Conservation (phyloP, 2,797 vertebrate genomes). For the Anguilla marmorata region DNA sequence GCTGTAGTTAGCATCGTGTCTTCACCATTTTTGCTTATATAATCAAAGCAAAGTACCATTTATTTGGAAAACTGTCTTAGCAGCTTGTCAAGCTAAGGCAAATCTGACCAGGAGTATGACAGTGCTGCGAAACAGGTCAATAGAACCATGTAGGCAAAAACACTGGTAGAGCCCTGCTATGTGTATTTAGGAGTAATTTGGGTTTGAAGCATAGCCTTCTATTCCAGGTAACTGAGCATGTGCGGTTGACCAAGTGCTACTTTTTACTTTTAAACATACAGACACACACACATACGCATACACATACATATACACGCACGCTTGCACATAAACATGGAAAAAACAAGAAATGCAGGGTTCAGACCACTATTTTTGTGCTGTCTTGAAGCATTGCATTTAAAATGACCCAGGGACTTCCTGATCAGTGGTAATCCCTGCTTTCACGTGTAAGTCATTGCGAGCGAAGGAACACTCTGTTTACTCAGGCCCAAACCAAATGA, state of each 20-base stretch:
- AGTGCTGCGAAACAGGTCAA: slow-evolving; percentile 32
- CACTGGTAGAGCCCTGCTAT: slow-evolving; percentile 30
- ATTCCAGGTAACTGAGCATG: neutral
- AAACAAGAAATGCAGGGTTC: neutral
- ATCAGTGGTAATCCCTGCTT: slow-evolving; percentile 88
- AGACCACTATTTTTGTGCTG: slow-evolving; percentile 64
- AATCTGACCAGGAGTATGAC: slow-evolving; percentile 39
- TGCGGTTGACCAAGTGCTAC: slow-evolving; percentile 35
- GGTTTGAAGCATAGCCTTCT: slow-evolving; percentile 38
- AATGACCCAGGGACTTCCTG: slow-evolving; percentile 87
- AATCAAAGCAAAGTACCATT: neutral
- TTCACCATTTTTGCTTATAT: neutral
- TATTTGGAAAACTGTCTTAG: slow-evolving; percentile 34
- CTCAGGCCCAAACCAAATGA: slow-evolving; percentile 95
- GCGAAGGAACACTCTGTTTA: slow-evolving; percentile 97
- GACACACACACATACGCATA: too few relatives aligned
- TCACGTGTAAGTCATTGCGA: slow-evolving; percentile 90
- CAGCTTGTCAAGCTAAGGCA: slow-evolving; percentile 40
- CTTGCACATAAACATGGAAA: slow-evolving; percentile 19
- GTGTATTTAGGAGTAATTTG: slow-evolving; percentile 48
- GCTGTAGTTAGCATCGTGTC: neutral
- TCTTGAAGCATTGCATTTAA: slow-evolving; percentile 75
- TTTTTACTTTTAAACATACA: slow-evolving; percentile 23
- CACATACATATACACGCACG: slow-evolving; percentile 31
- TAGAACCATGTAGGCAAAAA: neutral